phyloP scores from a whole-genome alignment of 1,140 invertebrate species.

The Acromyrmex charruanus region DNA sequence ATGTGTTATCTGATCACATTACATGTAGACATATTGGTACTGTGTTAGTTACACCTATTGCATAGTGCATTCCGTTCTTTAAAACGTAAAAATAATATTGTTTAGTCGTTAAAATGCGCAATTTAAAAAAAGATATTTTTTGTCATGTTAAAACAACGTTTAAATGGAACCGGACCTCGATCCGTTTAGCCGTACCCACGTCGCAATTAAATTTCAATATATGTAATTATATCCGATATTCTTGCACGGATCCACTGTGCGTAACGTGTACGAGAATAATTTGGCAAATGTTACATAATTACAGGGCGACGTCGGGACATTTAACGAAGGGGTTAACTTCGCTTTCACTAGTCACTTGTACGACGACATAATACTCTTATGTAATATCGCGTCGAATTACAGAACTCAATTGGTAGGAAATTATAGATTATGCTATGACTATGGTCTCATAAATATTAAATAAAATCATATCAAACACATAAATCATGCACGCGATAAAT shows the following conservation, averaged over 20 bases:
- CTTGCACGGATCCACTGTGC: neutral
- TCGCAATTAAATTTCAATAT: conserved; percentile 62
- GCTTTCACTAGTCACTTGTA: conserved; percentile 13
- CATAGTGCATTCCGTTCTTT: neutral
- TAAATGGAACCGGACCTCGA: neutral
- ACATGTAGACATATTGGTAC: neutral
- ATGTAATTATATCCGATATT: conserved; percentile 25
- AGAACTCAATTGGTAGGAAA: neutral
- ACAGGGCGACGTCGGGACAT: neutral
- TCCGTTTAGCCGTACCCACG: conserved; percentile 27
- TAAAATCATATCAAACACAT: neutral
- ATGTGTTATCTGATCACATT: conserved; percentile 35
- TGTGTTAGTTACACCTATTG: neutral
- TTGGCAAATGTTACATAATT: conserved; percentile 56
- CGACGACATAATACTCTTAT: conserved; percentile 13
- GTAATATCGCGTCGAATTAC: conserved; percentile 30
- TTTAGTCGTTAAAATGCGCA: neutral
- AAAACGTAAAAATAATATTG: neutral
- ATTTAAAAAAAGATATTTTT: neutral
- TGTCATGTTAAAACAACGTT: too few species aligned
- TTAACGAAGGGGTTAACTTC: neutral
- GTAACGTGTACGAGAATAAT: conserved; percentile 29
- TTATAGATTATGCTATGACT: conserved; percentile 13
- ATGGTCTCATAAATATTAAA: neutral
- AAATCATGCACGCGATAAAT: neutral